Conservation (phyloP, 2,113 vertebrate genomes). For the Sigmodon hispidus region DNA sequence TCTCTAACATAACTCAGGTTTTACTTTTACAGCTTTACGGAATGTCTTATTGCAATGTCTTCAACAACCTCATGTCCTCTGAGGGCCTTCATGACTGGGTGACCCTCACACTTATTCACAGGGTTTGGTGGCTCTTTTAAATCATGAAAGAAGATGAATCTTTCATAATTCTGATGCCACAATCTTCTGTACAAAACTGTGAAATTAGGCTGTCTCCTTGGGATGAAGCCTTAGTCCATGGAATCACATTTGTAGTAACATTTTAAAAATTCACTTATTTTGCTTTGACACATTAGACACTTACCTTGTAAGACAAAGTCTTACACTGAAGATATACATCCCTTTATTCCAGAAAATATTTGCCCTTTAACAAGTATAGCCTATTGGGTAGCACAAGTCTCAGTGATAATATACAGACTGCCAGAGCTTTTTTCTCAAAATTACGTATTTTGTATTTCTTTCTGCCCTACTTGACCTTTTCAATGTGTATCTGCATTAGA, state of each 20-base stretch:
- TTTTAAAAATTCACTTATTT: not conserved
- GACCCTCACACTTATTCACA: not conserved
- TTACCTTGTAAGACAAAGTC: not conserved
- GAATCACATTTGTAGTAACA: not conserved
- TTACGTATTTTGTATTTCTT: not conserved
- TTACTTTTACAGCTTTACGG: not conserved
- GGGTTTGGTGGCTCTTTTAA: not conserved
- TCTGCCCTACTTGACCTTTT: not conserved
- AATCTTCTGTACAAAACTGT: not conserved
- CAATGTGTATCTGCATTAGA: not conserved
- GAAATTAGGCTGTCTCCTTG: not conserved
- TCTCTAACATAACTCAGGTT: not conserved
- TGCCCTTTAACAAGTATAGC: not conserved
- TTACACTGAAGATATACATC: not conserved
- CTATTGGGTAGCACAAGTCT: not conserved
- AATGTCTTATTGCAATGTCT: no score
- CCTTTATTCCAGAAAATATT: not conserved
- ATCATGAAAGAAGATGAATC: not conserved
- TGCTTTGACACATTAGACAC: not conserved
- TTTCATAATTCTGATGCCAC: not conserved
- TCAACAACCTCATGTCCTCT: not conserved
- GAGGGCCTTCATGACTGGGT: not conserved
- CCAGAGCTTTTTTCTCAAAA: not conserved
- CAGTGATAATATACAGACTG: not conserved
- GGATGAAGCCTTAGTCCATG: not conserved